Evolutionary conservation across 2,797 vertebrate genomes (phyloP).

Genomic region (Babyrousa celebensis): DNA sequence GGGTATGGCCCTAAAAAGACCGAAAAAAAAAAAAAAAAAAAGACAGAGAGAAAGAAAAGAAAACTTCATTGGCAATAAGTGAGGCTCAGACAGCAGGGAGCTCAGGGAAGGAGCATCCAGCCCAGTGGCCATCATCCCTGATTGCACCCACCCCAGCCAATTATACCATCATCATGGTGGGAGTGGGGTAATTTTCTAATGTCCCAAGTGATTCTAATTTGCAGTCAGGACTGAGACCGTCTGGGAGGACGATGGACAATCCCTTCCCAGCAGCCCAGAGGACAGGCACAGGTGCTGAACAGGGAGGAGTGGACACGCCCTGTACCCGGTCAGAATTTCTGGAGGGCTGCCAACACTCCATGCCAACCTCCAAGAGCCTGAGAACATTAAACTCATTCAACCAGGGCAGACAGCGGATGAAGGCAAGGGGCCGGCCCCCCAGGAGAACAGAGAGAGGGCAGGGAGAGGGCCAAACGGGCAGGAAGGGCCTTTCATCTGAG

Average conservation of each 20-base stretch:
- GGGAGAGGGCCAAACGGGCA: background rate
- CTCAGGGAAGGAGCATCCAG: accelerated
- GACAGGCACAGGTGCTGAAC: accelerated
- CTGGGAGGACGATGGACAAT: background rate
- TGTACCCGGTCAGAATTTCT: background rate
- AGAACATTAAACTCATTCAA: background rate
- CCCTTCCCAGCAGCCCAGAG: background rate
- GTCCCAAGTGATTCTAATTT: background rate
- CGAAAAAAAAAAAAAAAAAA: background rate
- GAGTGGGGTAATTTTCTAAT: background rate
- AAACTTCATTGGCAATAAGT: background rate
- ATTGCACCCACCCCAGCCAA: too few species aligned
- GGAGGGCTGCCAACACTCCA: background rate
- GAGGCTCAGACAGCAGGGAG: background rate
- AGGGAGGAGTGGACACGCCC: background rate
- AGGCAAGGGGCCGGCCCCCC: background rate
- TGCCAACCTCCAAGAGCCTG: background rate
- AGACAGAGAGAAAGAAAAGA: background rate
- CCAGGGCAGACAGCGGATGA: background rate
- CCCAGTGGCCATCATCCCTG: background rate
- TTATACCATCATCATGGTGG: too few species aligned
- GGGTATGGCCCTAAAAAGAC: too few species aligned
- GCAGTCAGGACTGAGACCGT: background rate
- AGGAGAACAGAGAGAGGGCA: background rate
- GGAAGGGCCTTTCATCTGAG: background rate